phyloP scores from a whole-genome alignment of 2,888 invertebrate genomes.

The Acronicta psi region DNA sequence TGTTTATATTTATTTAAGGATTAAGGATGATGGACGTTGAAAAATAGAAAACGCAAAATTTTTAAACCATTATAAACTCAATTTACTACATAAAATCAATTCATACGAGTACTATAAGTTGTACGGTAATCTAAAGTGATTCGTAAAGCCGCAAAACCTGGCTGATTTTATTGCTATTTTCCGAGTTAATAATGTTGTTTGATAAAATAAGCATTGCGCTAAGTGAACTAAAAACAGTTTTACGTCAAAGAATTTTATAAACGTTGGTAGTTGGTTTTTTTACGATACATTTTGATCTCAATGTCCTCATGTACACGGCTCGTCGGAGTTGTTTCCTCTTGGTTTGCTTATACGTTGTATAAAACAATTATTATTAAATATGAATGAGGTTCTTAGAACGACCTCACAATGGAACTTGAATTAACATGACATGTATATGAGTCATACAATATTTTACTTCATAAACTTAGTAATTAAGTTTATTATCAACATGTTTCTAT shows the following conservation, averaged over 20 bases:
- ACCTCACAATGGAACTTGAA: slow-evolving; percentile 66
- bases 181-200: slow-evolving; percentile 12
- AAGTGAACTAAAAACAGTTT: slow-evolving; percentile 7
- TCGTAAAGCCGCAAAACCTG: slow-evolving; percentile 43
- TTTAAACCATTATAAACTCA: slow-evolving; percentile 22
- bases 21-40: not conserved
- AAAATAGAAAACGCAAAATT: slow-evolving; percentile 4
- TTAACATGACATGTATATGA: slow-evolving; percentile 58
- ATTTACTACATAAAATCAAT: slow-evolving; percentile 36
- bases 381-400: slow-evolving; percentile 79
- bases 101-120: slow-evolving; percentile 45
- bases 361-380: slow-evolving; percentile 78
- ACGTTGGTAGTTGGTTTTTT: slow-evolving; percentile 13
- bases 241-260: slow-evolving; percentile 17
- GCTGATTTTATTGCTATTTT: slow-evolving; percentile 37
- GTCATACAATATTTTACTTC: slow-evolving; percentile 54
- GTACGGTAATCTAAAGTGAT: slow-evolving; percentile 29
- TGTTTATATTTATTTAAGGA: slow-evolving; percentile 2
- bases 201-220: slow-evolving; percentile 9
- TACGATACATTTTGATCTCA: slow-evolving; percentile 12
- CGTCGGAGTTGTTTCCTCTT: slow-evolving; percentile 62
- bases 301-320: slow-evolving; percentile 20
- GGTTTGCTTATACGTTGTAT: slow-evolving; percentile 54
- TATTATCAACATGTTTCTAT: slow-evolving; percentile 39
- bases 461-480: slow-evolving; percentile 40